Evolutionary conservation across 92 coral and sea anemone genomes (phyloP).

Genomic region (Actinernus sp.): DNA sequence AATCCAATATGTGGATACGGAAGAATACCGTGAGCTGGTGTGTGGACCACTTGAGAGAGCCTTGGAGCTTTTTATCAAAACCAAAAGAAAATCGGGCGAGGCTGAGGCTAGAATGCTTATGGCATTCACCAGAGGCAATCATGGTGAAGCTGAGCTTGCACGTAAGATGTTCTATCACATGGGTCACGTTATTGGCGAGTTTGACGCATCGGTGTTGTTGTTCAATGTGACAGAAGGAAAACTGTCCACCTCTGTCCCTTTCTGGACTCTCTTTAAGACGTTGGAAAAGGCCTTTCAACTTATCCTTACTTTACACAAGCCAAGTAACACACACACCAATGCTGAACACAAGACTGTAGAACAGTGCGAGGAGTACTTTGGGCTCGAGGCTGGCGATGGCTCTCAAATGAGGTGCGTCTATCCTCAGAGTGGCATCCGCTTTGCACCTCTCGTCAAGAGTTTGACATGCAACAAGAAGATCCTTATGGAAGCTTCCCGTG

Average conservation of each 20-base stretch:
- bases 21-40: conserved; percentile 24
- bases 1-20: background rate
- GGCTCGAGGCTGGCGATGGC: conserved; percentile 55
- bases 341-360: conserved; percentile 56
- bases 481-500: conserved; percentile 40
- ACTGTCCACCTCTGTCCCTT: conserved; percentile 6
- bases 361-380: conserved; percentile 72
- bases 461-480: conserved; percentile 17
- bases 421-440: conserved; percentile 43
- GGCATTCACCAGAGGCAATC: conserved; percentile 19
- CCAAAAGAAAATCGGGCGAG: conserved; percentile 45
- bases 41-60: conserved; percentile 64
- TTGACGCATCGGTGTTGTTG: conserved; percentile 46
- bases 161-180: conserved; percentile 45
- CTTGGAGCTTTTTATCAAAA: conserved; percentile 41
- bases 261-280: conserved; percentile 17
- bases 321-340: conserved; percentile 24
- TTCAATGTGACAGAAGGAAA: conserved; percentile 22
- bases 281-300: conserved; percentile 40
- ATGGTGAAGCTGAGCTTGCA: conserved; percentile 46
- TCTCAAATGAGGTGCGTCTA: conserved; percentile 47
- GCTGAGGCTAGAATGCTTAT: conserved; percentile 61
- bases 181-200: conserved; percentile 56
- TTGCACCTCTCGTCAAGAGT: conserved; percentile 11
- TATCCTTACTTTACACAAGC: conserved; percentile 64